Base-by-base conservation (phyloP, 2,113 vertebrate species). In the Aptenodytes patagonicus region DNA sequence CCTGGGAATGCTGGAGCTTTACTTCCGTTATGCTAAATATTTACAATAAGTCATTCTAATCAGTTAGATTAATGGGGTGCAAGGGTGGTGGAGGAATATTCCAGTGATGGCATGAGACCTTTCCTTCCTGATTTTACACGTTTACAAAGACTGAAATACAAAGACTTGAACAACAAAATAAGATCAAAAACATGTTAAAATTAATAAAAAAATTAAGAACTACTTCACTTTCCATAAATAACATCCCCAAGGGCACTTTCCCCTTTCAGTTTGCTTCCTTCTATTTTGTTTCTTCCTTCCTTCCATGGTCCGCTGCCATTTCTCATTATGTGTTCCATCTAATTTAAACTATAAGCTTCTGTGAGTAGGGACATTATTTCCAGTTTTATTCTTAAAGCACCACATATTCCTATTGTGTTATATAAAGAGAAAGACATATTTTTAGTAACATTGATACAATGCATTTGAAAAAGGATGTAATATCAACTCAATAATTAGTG, bases 61-160 rank as follows among this genome's bases (percentile, higher is more conserved):
- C 14, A 21, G 12, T 42, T 28, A 54, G 17, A 40, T 81, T 84
- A 57, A 46, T 76, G 3, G 16, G 3, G 10, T 83, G 6, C 0
- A 1, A 15, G 19, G 24, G 52, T 13, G 10, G 3, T 11, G 4
- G 24, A 5, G 29, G 13, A 72, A 28, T n/a, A 52, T 82, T 61
- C 6, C 13, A 46, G 4, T 26, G 55, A 36, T 7, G 5, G 3
- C 0, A 1, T 25, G 24, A 68, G 16, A n/a, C 5, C 3, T 13
- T 76, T 83, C 49, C 17, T 1, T 46, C 42, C 36, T 70, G 28
- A 42, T 49, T 82, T 40, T 40, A 28, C 17, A 13, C 73, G 5
- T 54, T 40, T 82, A 46, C 14, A 78, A 73, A 65, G 32, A 82
- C 26, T 38, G 22, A 52, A 94, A 73, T 2, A 79, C 36, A 36